Evolutionary conservation across 2,113 vertebrate genomes (phyloP).

Genomic region (Pangasianodon hypophthalmus): DNA sequence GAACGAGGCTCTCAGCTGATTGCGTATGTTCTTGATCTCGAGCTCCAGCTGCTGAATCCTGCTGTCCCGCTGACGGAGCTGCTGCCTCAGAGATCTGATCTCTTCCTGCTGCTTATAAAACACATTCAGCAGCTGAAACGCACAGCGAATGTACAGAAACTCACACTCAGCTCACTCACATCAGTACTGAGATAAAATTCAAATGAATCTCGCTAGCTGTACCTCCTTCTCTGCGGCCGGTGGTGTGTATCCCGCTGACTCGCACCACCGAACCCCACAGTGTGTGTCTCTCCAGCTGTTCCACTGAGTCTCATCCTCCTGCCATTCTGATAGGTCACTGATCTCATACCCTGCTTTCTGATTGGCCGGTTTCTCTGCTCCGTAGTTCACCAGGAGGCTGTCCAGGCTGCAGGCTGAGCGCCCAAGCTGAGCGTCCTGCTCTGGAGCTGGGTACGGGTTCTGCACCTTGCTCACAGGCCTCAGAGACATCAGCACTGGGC

Average conservation of each 20-base stretch:
- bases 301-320: constrained; percentile 69
- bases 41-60: constrained; percentile 80
- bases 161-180: neutral
- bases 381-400: neutral
- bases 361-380: constrained; percentile 58
- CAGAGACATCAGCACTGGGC: constrained; percentile 84
- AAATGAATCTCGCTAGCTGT: neutral
- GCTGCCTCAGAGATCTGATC: constrained; percentile 79
- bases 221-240: constrained; percentile 65
- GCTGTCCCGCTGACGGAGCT: constrained; percentile 78
- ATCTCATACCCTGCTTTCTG: constrained; percentile 64
- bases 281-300: constrained; percentile 55
- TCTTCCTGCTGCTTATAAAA: constrained; percentile 89
- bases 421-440: constrained; percentile 4
- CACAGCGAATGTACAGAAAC: neutral
- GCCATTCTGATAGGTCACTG: constrained; percentile 68
- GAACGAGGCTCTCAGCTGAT: constrained; percentile 56
- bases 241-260: constrained; percentile 61
- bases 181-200: neutral
- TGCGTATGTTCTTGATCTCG: constrained; percentile 76
- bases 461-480: constrained; percentile 71
- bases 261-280: constrained; percentile 58
- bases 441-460: constrained; percentile 64
- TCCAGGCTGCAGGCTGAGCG: constrained; percentile 28
- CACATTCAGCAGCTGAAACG: constrained; percentile 80